phyloP scores from a whole-genome alignment of 2,113 vertebrate genomes.

The Petrocephalus zakoni region DNA sequence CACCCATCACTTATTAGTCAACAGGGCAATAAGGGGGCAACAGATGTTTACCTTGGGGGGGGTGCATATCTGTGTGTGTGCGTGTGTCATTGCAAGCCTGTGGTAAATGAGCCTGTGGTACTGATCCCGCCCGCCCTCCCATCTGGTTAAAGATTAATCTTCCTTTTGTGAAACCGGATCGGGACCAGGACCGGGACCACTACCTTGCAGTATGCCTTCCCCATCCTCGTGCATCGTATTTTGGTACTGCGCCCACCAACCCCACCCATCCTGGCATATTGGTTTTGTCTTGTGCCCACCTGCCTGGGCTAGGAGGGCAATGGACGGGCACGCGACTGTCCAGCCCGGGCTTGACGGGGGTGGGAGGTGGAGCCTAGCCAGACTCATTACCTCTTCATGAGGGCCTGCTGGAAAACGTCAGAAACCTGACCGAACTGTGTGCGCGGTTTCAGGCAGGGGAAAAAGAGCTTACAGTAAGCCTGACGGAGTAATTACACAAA shows the following conservation, averaged over 20 bases:
- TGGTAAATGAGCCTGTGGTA: background rate
- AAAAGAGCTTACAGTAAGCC: slow-evolving; percentile 11
- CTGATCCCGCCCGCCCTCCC: background rate
- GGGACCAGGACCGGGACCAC: background rate
- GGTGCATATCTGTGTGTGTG: background rate
- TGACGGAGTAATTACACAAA: background rate
- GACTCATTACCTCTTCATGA: background rate
- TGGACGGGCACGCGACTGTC: background rate
- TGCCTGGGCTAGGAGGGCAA: background rate
- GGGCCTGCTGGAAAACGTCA: background rate
- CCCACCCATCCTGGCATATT: background rate
- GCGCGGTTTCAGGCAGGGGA: background rate
- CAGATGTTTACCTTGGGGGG: background rate
- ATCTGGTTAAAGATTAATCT: background rate
- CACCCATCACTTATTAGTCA: background rate
- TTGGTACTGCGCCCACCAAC: background rate
- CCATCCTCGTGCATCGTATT: background rate
- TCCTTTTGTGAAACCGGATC: background rate
- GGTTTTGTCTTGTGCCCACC: background rate
- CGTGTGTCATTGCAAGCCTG: background rate
- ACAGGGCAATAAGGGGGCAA: background rate
- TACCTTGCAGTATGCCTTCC: background rate
- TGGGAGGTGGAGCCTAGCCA: background rate
- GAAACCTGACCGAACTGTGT: background rate
- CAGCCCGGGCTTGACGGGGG: background rate